These are phyloP conservation scores for Silvanus unidentatus DNA, from an alignment of 2,888 invertebrate species.

Conservation along the genomic window DNA sequence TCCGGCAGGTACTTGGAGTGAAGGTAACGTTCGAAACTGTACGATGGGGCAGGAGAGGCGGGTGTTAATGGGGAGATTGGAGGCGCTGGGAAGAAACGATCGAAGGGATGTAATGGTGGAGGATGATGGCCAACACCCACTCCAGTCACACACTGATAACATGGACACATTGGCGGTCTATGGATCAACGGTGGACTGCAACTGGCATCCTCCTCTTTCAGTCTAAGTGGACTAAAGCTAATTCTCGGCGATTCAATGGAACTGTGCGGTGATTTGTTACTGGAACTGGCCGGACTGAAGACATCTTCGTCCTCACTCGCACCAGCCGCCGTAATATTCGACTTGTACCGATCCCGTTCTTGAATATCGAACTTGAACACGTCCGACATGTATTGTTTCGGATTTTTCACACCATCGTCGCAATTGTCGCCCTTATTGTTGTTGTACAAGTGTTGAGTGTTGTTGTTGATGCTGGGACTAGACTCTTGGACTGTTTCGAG, in stretches of 20 bases:
- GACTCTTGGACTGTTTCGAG: conserved; percentile 21
- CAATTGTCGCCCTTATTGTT: conserved; percentile 30
- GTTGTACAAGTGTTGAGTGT: conserved; percentile 44
- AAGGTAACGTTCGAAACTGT: conserved; percentile 59
- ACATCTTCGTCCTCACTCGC: conserved; percentile 55
- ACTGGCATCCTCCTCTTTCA: conserved; percentile 49
- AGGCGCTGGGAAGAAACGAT: conserved; percentile 51
- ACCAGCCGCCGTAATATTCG: conserved; percentile 32
- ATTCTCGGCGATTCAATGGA: conserved; percentile 51
- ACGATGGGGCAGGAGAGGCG: conserved; percentile 51
- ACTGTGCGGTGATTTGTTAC: conserved; percentile 52
- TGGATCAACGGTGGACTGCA: conserved; percentile 39
- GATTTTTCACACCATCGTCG: conserved; percentile 21
- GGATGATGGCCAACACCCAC: conserved; percentile 40
- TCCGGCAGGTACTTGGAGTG: conserved; percentile 61
- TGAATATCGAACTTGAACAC: conserved; percentile 51
- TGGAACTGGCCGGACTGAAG: conserved; percentile 54
- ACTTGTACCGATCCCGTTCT: conserved; percentile 36
- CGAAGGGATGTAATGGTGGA: conserved; percentile 44
- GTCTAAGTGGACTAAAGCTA: conserved; percentile 52
- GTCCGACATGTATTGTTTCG: conserved; percentile 43
- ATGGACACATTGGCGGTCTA: conserved; percentile 38
- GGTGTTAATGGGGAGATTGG: conserved; percentile 54
- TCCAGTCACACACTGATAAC: conserved; percentile 44
- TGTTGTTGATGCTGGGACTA: conserved; percentile 40